Evolutionary conservation across 2,113 vertebrate species (phyloP).

Genomic region (Scalopus aquaticus): DNA sequence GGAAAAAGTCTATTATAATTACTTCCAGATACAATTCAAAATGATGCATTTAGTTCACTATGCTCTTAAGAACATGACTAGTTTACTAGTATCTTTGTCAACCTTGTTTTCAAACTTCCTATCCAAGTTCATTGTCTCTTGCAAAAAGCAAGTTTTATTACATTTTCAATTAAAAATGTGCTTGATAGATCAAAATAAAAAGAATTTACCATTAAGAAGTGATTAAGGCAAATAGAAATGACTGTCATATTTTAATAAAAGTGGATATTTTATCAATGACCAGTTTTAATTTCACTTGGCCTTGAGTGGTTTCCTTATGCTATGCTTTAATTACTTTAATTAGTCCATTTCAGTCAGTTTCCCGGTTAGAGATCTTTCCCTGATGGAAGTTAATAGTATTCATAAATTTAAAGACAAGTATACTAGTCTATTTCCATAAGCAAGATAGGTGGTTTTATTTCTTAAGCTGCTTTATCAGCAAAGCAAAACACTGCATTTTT

Average conservation of each 20-base stretch:
- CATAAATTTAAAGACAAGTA: neutral
- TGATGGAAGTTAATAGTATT: neutral
- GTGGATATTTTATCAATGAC: neutral
- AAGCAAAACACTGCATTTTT: neutral
- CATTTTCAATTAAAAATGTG: neutral
- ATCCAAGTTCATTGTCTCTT: neutral
- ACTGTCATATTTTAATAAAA: neutral
- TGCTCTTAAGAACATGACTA: neutral
- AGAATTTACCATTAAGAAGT: neutral
- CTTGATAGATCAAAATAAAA: conserved; percentile 10
- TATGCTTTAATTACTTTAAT: conserved; percentile 36
- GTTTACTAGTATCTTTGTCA: neutral
- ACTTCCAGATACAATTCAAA: neutral
- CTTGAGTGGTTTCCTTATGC: neutral
- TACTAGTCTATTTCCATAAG: conserved; percentile 9
- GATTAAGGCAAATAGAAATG: neutral
- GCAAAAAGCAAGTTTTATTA: conserved; percentile 1
- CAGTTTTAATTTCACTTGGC: neutral
- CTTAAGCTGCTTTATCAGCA: neutral
- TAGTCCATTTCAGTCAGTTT: conserved; percentile 1
- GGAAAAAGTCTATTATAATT: neutral
- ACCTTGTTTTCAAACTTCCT: neutral
- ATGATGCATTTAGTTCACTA: neutral
- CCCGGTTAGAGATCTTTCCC: neutral
- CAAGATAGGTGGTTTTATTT: neutral